Base-by-base conservation (phyloP, 2,113 vertebrate species). In the Tamias sibiricus region DNA sequence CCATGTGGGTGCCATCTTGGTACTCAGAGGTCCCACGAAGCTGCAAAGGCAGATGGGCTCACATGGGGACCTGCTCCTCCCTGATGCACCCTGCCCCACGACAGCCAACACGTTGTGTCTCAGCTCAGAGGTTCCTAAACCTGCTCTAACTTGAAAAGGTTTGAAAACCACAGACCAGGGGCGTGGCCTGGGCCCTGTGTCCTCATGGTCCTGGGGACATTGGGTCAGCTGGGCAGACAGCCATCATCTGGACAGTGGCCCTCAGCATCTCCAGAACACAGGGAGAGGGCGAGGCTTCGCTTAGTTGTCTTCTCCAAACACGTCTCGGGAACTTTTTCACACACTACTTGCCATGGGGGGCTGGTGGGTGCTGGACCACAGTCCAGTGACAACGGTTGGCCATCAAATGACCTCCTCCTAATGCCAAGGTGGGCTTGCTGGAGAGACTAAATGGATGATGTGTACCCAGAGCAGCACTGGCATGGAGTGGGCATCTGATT, bases 401-500 rank as follows among this genome's bases (percentile, higher is more conserved):
- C 40, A 3, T 35, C 47, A 30, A 17, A 40, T 2, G 13, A 2
- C 10, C 62, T 24, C 30, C 49, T 77, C 12, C 2, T 6, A 24
- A 40, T 8, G 26, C 10, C 52, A 19, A 28, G 16, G 35, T 9
- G 30, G 28, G 30, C 9, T 22, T 6, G 8, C 20, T 16, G 17
- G 28, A 24, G 69, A 66, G 22, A 54, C 1, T 4, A 13, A 68
- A n/a, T n/a, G n/a, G n/a, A n/a, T n/a, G n/a, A n/a, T n/a, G n/a
- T n/a, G n/a, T n/a, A n/a, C n/a, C n/a, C n/a, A n/a, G n/a, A n/a
- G n/a, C n/a, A n/a, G n/a, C n/a, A n/a, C 30, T 28, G n/a, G 13
- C 12, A 20, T 1, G 1, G 26, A 22, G 4, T 14, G 4, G 54
- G 11, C 8, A 26, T 0, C 1, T 14, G 7, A 37, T 26, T 14